Evolutionary conservation across 2,888 invertebrate species (phyloP).

Genomic region (Coleophora flavipennella): DNA sequence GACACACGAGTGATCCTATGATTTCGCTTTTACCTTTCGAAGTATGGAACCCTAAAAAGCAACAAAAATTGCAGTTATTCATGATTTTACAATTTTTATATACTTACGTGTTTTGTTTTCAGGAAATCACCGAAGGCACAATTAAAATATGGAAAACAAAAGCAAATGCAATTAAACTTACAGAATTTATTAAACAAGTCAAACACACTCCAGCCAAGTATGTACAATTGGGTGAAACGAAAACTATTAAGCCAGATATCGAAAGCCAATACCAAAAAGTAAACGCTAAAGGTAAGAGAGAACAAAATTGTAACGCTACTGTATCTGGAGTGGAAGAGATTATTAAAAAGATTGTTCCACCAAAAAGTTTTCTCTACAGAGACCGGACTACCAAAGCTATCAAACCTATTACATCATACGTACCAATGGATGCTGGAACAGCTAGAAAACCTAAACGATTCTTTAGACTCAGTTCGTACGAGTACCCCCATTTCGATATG

Average conservation of each 20-base stretch:
- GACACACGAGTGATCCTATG: too few relatives aligned
- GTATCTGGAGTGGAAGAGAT: constrained; percentile 46
- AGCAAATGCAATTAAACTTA: constrained; percentile 47
- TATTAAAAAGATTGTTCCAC: constrained; percentile 48
- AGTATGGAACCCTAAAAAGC: too few relatives aligned
- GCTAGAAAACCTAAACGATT: constrained; percentile 39
- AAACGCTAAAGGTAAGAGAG: constrained; percentile 25
- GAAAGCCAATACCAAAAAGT: constrained; percentile 59
- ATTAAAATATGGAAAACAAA: constrained; percentile 54
- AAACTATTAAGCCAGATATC: constrained; percentile 15
- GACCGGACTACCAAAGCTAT: constrained; percentile 32
- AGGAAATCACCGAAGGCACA: constrained; percentile 55
- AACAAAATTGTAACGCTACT: constrained; percentile 20
- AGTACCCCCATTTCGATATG: constrained; percentile 52
- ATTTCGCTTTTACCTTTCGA: too few relatives aligned
- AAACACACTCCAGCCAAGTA: constrained; percentile 44
- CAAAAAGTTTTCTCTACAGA: constrained; percentile 63
- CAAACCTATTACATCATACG: constrained; percentile 44
- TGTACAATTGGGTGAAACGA: constrained; percentile 15
- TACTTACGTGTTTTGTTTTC: constrained; percentile 24
- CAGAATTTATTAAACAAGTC: constrained; percentile 43
- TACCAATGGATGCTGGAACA: constrained; percentile 52
- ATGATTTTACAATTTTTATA: too few relatives aligned
- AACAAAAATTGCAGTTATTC: too few relatives aligned
- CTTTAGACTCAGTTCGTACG: constrained; percentile 54